These are phyloP conservation scores for Lamprotornis superbus DNA, from an alignment of 2,113 vertebrate genomes.

Conservation along the genomic window DNA sequence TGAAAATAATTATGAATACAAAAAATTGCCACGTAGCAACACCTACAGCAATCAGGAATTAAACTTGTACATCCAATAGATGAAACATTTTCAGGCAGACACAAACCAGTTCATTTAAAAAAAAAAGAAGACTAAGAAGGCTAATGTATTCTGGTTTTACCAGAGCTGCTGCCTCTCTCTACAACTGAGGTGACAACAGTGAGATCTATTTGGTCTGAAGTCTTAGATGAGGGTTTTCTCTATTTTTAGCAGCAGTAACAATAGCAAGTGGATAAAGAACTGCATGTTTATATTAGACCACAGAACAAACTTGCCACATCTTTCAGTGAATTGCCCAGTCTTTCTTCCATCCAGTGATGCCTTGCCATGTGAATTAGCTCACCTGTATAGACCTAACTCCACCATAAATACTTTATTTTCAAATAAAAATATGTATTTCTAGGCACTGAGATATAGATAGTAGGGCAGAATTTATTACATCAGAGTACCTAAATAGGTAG, in stretches of 20 bases:
- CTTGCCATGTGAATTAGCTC: neutral
- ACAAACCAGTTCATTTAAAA: neutral
- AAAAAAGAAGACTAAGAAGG: neutral
- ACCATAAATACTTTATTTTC: neutral
- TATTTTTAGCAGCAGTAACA: conserved; percentile 32
- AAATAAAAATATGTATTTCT: neutral
- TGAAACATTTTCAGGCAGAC: neutral
- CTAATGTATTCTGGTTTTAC: neutral
- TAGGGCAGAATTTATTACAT: neutral
- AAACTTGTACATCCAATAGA: neutral
- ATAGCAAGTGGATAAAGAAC: neutral
- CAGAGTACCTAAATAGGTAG: neutral
- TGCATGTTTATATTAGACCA: neutral
- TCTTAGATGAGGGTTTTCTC: neutral
- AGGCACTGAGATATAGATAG: neutral
- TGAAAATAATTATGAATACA: neutral
- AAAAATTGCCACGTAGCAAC: neutral
- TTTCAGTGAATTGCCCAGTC: neutral
- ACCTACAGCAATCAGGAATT: neutral
- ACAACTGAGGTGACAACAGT: neutral
- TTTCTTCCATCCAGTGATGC: neutral
- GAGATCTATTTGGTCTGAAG: neutral
- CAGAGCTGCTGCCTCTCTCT: neutral
- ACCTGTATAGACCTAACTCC: neutral
- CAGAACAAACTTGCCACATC: neutral